Conservation (phyloP, 2,113 vertebrate genomes). For the Ia io region DNA sequence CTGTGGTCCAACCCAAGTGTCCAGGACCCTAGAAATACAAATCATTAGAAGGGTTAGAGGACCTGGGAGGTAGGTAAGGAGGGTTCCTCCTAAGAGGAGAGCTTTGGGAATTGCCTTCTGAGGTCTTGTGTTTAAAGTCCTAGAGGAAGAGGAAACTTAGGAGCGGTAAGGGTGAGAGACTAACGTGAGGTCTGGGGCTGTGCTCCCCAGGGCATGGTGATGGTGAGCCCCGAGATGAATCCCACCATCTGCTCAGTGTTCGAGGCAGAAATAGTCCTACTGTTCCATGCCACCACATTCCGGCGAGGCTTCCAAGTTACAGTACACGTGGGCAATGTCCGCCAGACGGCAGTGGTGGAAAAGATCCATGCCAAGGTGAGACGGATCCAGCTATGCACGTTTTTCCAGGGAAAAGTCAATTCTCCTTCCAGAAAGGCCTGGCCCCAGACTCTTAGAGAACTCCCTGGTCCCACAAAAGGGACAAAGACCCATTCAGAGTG, state of each 20-base stretch:
- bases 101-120: neutral
- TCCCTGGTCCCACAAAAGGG: neutral
- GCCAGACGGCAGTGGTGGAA: slow-evolving; percentile 95
- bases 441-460: neutral
- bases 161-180: neutral
- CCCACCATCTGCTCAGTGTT: slow-evolving; percentile 98
- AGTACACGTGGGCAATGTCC: slow-evolving; percentile 95
- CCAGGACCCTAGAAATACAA: neutral
- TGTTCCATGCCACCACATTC: slow-evolving; percentile 97
- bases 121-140: neutral
- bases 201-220: slow-evolving; percentile 93
- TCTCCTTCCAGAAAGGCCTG: neutral
- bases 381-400: neutral
- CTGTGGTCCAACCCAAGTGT: neutral
- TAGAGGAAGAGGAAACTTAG: neutral
- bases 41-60: neutral
- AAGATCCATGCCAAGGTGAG: slow-evolving; percentile 96
- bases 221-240: slow-evolving; percentile 98
- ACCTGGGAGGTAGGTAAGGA: neutral
- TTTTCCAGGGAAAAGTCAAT: neutral
- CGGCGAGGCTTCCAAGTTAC: slow-evolving; percentile 99
- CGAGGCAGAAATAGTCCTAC: slow-evolving; percentile 96
- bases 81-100: neutral
- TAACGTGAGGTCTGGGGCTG: slow-evolving; percentile 34
- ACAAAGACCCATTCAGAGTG: neutral